Base-by-base conservation (phyloP, 2,797 vertebrate genomes). In the Poeciliopsis infans region DNA sequence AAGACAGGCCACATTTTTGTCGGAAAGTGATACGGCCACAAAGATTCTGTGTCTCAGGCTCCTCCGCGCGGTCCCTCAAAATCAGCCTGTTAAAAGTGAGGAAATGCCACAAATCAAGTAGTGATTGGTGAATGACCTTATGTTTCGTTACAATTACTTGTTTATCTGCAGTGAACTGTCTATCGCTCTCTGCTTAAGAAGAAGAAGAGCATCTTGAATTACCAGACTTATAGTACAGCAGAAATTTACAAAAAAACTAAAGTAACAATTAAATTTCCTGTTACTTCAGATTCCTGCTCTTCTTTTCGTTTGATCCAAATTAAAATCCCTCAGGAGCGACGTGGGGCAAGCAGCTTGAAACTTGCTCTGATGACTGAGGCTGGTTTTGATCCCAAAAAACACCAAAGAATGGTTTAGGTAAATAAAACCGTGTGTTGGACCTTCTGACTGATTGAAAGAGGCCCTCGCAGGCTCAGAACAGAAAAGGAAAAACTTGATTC, bases 1-100 rank as follows among this genome's bases (percentile, higher is more conserved):
- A 53, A 83, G 79, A 83, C 57, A 84, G 49, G 46, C 78, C 82
- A 84, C 68, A 66, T 85, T 81, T 86, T 80, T 77, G 8, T 1
- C 16, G 66, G 81, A 85, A 88, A 53, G 25, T 61, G 76, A 87
- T 76, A 82, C 70, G 39, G 57, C 33, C 70, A 61, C 83, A 81
- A 91, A 46, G 78, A 33, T 76, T 77, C 68, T 23, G 7, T 57
- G 70, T 87, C 72, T 81, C 75, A 15, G 71, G 47, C 59, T 66
- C 4, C 75, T 69, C 49, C 18, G 33, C 82, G 73, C 76, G 81
- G 49, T 31, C 25, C 43, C 43, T 75, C 66, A 13, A 78, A 78
- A 45, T 83, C 74, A 73, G 73, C 25, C 45, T 71, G 20, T 79
- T 78, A 83, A 59, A 78, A 68, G 70, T 31, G 13, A 79, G 64